Evolutionary conservation across 2,888 invertebrate species (phyloP), one percentile per base, ranked within the genome.

Genomic region (Anthoptus insignis): DNA sequence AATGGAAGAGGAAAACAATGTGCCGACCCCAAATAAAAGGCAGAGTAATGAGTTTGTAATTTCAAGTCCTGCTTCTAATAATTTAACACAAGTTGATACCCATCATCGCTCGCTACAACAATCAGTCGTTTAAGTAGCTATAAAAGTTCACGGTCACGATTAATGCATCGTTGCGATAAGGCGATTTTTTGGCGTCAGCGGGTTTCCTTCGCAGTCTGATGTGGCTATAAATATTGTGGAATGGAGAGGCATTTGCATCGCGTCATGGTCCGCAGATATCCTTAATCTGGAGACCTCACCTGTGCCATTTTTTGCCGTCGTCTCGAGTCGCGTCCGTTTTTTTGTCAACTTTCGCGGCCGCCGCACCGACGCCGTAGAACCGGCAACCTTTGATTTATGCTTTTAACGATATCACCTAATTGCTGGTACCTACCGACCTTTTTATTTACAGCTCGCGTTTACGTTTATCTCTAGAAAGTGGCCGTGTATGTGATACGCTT

Each of bases 271-370:
- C 61, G 53, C 50, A 56, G 67, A 65, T 53, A 63, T 69, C 56
- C 65, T 59, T 61, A 68, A 67, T 64, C 53, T 37, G 59, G 63
- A 68, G 80, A 78, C 79, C 81, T 80, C 83, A 82, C 81, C 86
- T 79, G 78, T 74, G 79, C 76, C 65, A 73, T 78, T 84, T 86
- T 86, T 83, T 81, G 76, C 74, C 68, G 72, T 58, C 67, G 76
- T 74, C 83, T 67, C 83, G 73, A 71, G 73, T 78, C 84, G 76
- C 87, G 86, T 84, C 83, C 75, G 75, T 74, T 81, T 85, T 49
- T 87, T 89, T 90, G 83, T 85, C 76, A 79, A 87, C 88, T 89
- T 89, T 89, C 87, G 84, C 84, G 81, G 71, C 83, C 61, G 42
- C 54, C 54, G 52, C 47, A 64, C 73, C 73, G 74, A 69, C 75